Evolutionary conservation across 1,140 invertebrate species (phyloP), one percentile per base, ranked within the genome.

Genomic region (Drosophila rufa): DNA sequence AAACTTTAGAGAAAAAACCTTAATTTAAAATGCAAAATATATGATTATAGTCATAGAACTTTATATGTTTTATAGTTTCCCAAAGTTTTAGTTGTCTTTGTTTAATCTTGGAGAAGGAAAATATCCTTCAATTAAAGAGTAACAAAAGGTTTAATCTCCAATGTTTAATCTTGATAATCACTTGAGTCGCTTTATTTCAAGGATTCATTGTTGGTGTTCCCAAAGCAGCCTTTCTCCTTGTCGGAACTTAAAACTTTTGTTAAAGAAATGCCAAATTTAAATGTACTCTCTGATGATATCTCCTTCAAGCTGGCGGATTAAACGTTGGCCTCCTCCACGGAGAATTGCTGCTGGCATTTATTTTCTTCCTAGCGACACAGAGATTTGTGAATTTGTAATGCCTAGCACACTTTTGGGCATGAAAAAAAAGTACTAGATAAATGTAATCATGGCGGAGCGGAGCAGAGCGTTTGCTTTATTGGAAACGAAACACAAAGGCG

Each of bases 341-440:
- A 50, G 30, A 68, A 30, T 67, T 15, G 47, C 67, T 70, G 19
- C 17, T 45, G 67, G 64, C 67, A 36, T 46, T 70, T 47, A 56
- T 70, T 70, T 55, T 40, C 27, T 43, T 57, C 5, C 14, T 14
- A 27, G 64, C 67, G 67, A 55, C 67, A 55, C 67, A 68, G 67
- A 70, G 67, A 70, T 70, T 70, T 70, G 67, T 70, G 33, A 70
- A 70, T 70, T 70, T 70, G 67, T 70, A 70, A 70, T 70, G 67
- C 67, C 55, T 55, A 68, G 38, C 67, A 70, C 51, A 67, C 67
- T 70, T 70, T 55, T 12, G 64, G 67, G 67, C 62, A 53, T 51
- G 27, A 36, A 48, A 53, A 70, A 68, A 68, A 38, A 55, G 62
- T 68, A 68, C 67, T 70, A 70, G 67, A 70, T 68, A 70, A 70